Evolutionary conservation across 2,797 vertebrate species (phyloP).

Genomic region (Malurus leucopterus): DNA sequence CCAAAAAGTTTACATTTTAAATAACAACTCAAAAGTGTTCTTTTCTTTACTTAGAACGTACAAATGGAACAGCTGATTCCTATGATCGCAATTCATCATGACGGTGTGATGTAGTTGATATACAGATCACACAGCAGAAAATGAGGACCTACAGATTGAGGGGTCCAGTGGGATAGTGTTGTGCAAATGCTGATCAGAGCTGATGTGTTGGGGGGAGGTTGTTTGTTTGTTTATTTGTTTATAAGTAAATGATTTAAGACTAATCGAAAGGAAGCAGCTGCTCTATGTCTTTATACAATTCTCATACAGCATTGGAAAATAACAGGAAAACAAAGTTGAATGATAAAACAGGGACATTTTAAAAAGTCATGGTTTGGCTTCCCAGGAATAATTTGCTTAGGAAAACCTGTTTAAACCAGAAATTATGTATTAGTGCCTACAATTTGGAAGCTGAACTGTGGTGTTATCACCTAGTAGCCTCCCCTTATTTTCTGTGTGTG

Average conservation of each 20-base stretch:
- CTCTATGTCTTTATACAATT: neutral
- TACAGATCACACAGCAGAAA: neutral
- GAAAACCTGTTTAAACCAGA: neutral
- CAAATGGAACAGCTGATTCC: neutral
- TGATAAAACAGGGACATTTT: neutral
- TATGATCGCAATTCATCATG: neutral
- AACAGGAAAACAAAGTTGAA: neutral
- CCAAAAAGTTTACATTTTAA: neutral
- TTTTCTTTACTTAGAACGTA: neutral
- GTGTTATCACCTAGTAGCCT: neutral
- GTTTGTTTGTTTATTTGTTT: neutral
- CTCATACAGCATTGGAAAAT: neutral
- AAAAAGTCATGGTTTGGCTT: neutral
- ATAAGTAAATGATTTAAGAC: neutral
- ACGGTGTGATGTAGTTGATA: neutral
- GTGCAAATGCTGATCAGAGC: neutral
- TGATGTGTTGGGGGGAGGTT: accelerated
- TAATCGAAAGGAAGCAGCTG: neutral
- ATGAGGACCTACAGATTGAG: neutral
- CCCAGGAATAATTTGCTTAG: neutral
- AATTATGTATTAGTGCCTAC: neutral
- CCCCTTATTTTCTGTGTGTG: neutral
- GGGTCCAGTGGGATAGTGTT: neutral
- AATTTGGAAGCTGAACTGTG: neutral
- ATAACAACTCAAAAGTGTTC: neutral